Percentiles rank a stretch among this genome's conserved stretches.
Evolutionary conservation across 2,888 invertebrate species (phyloP).

Genomic region (Orthosia gothica): DNA sequence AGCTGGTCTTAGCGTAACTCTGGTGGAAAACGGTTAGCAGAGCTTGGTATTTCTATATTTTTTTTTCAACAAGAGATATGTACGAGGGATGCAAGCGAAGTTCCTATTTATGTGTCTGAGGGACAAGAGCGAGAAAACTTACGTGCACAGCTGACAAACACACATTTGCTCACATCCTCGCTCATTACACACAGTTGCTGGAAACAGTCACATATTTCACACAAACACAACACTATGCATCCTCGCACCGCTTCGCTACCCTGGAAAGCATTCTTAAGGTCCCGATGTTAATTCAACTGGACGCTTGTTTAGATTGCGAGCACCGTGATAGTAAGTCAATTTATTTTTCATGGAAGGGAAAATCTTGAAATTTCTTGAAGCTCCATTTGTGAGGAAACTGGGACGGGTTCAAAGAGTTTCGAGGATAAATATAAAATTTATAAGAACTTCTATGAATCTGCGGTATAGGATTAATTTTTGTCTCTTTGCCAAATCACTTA

Average conservation of each 20-base stretch:
- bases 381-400: slow-evolving; percentile 25
- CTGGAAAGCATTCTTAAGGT: slow-evolving; percentile 31
- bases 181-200: not conserved
- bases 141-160: not conserved
- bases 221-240: not conserved
- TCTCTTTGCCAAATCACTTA: not conserved
- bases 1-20: not conserved
- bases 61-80: not conserved
- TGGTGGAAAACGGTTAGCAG: not conserved
- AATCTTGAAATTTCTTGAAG: slow-evolving; percentile 44
- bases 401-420: slow-evolving; percentile 24
- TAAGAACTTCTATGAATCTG: not conserved
- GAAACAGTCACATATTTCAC: not conserved
- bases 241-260: not conserved
- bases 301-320: slow-evolving; percentile 50
- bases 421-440: not conserved
- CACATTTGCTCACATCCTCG: not conserved
- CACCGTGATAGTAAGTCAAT: slow-evolving; percentile 57
- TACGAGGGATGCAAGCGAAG: too few relatives aligned
- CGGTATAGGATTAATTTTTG: not conserved
- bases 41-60: not conserved
- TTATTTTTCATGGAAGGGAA: slow-evolving; percentile 53
- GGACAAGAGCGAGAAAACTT: not conserved
- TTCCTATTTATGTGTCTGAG: too few relatives aligned
- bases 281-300: slow-evolving; percentile 58